Evolutionary conservation across 1,140 invertebrate genomes (phyloP).

Genomic region (Cotesia chilonis): DNA sequence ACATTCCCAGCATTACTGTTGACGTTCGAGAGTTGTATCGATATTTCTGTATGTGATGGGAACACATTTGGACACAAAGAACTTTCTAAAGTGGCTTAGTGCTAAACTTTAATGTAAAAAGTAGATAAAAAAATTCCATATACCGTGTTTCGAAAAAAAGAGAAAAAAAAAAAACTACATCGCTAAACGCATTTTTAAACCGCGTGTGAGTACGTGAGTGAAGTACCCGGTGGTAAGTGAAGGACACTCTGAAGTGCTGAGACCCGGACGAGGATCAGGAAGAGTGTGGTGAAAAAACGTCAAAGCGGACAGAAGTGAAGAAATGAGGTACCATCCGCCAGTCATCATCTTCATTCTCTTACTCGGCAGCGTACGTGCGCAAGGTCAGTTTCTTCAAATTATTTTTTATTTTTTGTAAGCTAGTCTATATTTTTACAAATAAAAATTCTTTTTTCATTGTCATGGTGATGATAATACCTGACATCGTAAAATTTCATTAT

Average conservation of each 20-base stretch:
- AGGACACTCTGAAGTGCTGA: slow-evolving; percentile 13
- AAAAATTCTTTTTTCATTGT: neutral
- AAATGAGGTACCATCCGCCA: slow-evolving; percentile 55
- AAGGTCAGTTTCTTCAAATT: slow-evolving; percentile 56
- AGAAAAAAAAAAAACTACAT: neutral
- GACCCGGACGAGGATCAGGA: slow-evolving; percentile 1
- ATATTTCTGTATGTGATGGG: slow-evolving; percentile 5
- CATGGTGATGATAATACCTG: neutral
- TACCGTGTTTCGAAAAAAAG: neutral
- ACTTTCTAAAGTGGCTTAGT: slow-evolving; percentile 16
- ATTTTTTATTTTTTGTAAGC: neutral
- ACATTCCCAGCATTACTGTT: neutral
- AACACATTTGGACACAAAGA: neutral
- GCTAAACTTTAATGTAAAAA: no score
- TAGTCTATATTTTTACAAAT: neutral
- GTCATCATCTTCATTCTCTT: slow-evolving; percentile 54
- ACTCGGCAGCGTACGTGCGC: slow-evolving; percentile 54
- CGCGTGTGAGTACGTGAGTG: slow-evolving; percentile 1
- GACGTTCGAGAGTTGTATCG: neutral
- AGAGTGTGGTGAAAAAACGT: neutral
- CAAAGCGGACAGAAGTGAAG: slow-evolving; percentile 43
- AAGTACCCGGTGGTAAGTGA: slow-evolving; percentile 23
- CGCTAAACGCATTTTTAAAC: no score
- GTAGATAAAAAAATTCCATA: neutral
- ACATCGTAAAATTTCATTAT: no score